phyloP scores from a whole-genome alignment of 2,888 invertebrate species.

The Leptura quadrifasciata region DNA sequence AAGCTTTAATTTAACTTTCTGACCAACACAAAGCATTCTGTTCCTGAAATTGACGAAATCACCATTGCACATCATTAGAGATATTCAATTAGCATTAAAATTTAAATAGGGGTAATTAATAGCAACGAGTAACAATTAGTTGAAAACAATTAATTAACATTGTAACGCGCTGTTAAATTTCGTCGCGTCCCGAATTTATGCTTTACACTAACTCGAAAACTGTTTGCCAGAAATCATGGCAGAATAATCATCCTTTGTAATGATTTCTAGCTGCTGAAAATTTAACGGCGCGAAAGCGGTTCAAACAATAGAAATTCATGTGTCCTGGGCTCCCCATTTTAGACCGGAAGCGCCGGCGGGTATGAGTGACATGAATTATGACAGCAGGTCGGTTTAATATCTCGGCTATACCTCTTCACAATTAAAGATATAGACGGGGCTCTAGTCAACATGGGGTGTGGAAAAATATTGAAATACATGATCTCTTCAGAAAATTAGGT shows the following conservation, averaged over 20 bases:
- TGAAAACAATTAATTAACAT: constrained; percentile 67
- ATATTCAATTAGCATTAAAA: constrained; percentile 56
- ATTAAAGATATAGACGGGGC: constrained; percentile 23
- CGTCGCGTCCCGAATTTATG: constrained; percentile 56
- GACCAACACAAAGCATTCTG: constrained; percentile 17
- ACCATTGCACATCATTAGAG: constrained; percentile 14
- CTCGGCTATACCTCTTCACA: constrained; percentile 33
- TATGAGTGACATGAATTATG: constrained; percentile 67
- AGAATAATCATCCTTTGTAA: constrained; percentile 68
- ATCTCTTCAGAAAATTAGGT: too few species aligned
- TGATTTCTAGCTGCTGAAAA: constrained; percentile 63
- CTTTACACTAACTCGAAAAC: constrained; percentile 51
- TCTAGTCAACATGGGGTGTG: neutral
- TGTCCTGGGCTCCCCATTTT: constrained; percentile 55
- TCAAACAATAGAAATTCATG: constrained; percentile 68
- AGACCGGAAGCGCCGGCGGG: constrained; percentile 63
- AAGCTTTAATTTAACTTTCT: constrained; percentile 10
- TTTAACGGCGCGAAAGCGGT: constrained; percentile 69
- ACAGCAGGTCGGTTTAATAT: constrained; percentile 50
- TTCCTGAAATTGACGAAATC: constrained; percentile 20
- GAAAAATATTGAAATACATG: neutral
- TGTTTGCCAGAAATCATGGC: constrained; percentile 67
- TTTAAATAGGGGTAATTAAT: constrained; percentile 63
- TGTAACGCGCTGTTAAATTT: constrained; percentile 63
- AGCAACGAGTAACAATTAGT: constrained; percentile 62